Conservation (phyloP, 2,113 vertebrate species). For the Perccottus glenii region DNA sequence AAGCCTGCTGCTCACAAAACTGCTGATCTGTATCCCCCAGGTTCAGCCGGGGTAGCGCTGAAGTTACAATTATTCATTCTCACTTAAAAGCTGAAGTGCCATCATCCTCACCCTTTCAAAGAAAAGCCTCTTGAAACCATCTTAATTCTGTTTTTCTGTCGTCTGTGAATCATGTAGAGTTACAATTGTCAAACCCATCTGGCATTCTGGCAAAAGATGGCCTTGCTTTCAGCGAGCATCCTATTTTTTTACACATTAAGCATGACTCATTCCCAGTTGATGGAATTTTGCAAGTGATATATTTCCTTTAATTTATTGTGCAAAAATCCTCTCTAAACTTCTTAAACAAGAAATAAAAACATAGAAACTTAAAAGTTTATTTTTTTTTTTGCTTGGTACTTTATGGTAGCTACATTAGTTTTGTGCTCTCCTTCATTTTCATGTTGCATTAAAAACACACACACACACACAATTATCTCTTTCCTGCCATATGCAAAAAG, state of each 20-base stretch:
- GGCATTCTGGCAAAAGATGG: constrained; percentile 26
- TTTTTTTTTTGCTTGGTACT: too few species aligned
- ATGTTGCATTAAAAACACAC: not conserved
- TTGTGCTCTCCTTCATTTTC: not conserved
- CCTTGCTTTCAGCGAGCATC: constrained; percentile 21
- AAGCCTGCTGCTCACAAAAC: constrained; percentile 57
- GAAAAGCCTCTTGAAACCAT: constrained; percentile 53
- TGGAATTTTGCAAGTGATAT: constrained; percentile 8
- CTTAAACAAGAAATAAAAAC: not conserved
- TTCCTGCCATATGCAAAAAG: constrained; percentile 7
- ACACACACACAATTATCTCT: not conserved
- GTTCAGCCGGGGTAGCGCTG: constrained; percentile 55
- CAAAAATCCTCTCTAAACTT: not conserved
- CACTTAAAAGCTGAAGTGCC: constrained; percentile 41
- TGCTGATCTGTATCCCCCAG: constrained; percentile 52
- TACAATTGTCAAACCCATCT: constrained; percentile 49
- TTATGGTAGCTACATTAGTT: not conserved
- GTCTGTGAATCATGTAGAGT: constrained; percentile 39
- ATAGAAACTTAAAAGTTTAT: not conserved
- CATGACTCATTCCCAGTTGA: constrained; percentile 25
- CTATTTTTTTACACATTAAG: constrained; percentile 22
- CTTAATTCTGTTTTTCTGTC: constrained; percentile 40
- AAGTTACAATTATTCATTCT: constrained; percentile 63
- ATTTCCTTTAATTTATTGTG: not conserved
- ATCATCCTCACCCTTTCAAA: constrained; percentile 55